Evolutionary conservation across 2,888 invertebrate species (phyloP).

Genomic region (Myopa testacea): DNA sequence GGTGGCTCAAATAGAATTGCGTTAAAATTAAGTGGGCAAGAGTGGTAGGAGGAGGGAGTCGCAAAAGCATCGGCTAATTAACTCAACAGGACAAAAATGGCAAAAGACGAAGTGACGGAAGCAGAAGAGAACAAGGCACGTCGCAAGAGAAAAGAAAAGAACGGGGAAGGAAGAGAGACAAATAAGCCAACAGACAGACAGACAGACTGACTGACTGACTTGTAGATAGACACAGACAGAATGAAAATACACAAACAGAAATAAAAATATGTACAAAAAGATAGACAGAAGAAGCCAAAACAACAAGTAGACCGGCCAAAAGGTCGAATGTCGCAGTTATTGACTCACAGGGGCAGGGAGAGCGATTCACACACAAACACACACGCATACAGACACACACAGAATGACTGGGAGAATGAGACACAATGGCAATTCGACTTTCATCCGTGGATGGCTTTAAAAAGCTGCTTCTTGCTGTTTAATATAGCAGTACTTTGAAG

Average conservation of each 20-base stretch:
- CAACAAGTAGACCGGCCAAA: too few species aligned
- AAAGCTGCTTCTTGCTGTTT: too few species aligned
- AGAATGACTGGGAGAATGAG: neutral
- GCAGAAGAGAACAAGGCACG: neutral
- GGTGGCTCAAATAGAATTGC: neutral
- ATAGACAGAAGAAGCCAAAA: too few species aligned
- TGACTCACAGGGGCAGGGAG: too few species aligned
- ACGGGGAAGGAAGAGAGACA: neutral
- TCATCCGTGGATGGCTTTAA: too few species aligned
- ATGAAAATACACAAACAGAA: too few species aligned
- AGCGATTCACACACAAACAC: neutral
- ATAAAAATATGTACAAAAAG: too few species aligned
- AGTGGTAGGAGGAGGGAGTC: neutral
- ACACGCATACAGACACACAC: neutral
- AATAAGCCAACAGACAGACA: neutral
- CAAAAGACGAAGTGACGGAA: neutral
- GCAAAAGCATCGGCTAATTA: neutral
- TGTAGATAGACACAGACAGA: neutral
- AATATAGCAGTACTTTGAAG: too few species aligned
- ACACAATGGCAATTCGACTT: too few species aligned
- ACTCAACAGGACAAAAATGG: neutral
- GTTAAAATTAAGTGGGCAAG: neutral
- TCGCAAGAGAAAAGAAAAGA: neutral
- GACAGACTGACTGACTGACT: constrained; percentile 11
- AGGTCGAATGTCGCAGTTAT: too few species aligned